Conservation (phyloP, 2,888 invertebrate genomes). For the Bhutanitis thaidina region DNA sequence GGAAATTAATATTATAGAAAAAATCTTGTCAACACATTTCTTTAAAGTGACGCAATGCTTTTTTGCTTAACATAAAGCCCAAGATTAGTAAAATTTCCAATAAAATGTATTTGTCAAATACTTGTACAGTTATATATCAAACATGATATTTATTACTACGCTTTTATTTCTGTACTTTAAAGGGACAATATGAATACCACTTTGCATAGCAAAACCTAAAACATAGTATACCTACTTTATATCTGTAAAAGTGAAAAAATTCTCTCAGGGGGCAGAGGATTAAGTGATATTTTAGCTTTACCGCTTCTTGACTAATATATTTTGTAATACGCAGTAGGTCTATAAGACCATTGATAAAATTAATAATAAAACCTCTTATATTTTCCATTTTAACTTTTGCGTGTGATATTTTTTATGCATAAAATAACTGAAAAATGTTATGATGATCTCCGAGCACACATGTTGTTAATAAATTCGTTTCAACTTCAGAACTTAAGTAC, state of each 20-base stretch:
- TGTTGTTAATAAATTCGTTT: background rate
- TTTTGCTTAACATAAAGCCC: background rate
- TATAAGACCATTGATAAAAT: conserved; percentile 49
- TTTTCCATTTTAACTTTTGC: conserved; percentile 28
- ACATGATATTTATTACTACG: conserved; percentile 1
- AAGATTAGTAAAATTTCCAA: too few species aligned
- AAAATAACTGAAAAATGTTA: background rate
- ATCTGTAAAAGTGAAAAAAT: conserved; percentile 49
- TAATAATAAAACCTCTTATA: conserved; percentile 35
- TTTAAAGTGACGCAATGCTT: background rate
- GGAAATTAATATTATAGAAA: too few species aligned
- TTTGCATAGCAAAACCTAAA: conserved; percentile 68
- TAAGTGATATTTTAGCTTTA: conserved; percentile 77
- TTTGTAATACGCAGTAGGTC: conserved; percentile 53
- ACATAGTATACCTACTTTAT: conserved; percentile 41
- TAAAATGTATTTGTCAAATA: background rate
- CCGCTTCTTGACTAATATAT: conserved; percentile 58
- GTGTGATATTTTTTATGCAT: conserved; percentile 19
- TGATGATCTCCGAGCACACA: background rate
- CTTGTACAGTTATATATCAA: background rate
- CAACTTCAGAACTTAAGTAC: conserved; percentile 1
- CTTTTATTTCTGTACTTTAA: conserved; percentile 35
- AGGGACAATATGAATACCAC: conserved; percentile 62
- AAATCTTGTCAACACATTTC: background rate
- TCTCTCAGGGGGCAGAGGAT: conserved; percentile 60